Percentiles rank a stretch among this genome's conserved stretches.
These are phyloP conservation scores for Drosophila neotestacea DNA, from an alignment of 2,888 invertebrate genomes.

Conservation along the genomic window DNA sequence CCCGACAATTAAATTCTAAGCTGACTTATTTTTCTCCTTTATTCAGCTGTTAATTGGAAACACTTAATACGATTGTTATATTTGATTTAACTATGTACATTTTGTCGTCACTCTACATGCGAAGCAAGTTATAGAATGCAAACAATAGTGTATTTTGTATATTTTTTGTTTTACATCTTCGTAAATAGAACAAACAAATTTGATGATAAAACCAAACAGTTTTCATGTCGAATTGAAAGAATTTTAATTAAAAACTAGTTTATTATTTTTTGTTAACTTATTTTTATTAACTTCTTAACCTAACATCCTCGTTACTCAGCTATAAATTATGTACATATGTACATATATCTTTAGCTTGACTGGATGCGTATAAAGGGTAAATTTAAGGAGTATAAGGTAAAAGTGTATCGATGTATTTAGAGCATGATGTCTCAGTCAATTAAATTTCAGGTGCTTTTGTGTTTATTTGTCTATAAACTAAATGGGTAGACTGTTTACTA, in stretches of 20 bases:
- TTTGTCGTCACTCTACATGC: not conserved
- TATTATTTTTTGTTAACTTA: not conserved
- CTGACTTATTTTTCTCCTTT: not conserved
- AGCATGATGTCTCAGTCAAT: slow-evolving; percentile 6
- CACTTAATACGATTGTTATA: too few relatives aligned
- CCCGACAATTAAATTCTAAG: slow-evolving; percentile 1
- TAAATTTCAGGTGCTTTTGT: slow-evolving; percentile 2
- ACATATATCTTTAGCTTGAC: not conserved
- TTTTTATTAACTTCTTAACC: slow-evolving; percentile 1
- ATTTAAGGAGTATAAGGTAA: not conserved
- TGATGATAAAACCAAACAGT: slow-evolving; percentile 4
- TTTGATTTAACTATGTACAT: not conserved
- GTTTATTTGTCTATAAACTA: not conserved
- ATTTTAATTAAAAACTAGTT: not conserved
- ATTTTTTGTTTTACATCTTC: not conserved
- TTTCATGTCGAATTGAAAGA: not conserved
- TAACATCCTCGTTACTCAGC: not conserved
- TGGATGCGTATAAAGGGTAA: not conserved
- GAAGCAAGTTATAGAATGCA: not conserved
- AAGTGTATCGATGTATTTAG: not conserved
- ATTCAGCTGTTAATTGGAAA: too few relatives aligned
- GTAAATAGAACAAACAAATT: slow-evolving; percentile 1
- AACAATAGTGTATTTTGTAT: slow-evolving; percentile 1
- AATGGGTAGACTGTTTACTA: slow-evolving; percentile 3
- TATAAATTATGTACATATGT: not conserved